Evolutionary conservation across 2,797 vertebrate genomes (phyloP), one percentile per base, ranked within the genome.

Genomic region (Cryptoblepharus egeriae): DNA sequence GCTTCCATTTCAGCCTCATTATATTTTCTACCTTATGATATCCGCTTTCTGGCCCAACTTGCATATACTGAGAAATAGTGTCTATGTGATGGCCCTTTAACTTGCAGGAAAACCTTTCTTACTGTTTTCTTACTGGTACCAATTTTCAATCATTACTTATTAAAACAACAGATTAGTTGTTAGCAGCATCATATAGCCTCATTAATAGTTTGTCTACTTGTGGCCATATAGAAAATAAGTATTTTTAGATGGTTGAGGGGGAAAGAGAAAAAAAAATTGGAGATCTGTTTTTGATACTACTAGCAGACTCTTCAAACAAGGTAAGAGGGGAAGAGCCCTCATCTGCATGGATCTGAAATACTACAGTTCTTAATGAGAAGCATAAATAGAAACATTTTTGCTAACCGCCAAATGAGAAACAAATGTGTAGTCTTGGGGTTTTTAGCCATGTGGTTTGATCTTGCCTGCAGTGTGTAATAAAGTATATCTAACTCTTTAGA

Each of bases 401-500:
- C 90, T 88, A 88, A 87, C 77, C 85, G 84, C 80, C 81, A 89
- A 93, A 93, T 89, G 75, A 82, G 91, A 92, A 93, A 82, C 90
- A 93, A 94, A 92, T 91, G 90, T 84, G 72, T 76, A 80, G 79
- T 84, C 75, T 88, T 87, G 86, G 55, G 15, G 86, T 77, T 83
- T 87, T 79, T 58, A 81, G 83, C 81, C 84, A 90, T 87, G 83
- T 92, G 89, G 80, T 83, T 71, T 83, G 55, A 87, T 79, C 71
- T 70, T 90, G 26, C 4, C 58, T 37, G 60, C 71, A 83, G 37
- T 37, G 45, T 72, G 75, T 9, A 85, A 80, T 74, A 83, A 87
- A 39, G 52, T 8, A 0, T 68, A 82, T 69, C 80, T 85, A 88
- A 68, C 57, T 88, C 85, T 87, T 84, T 68, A 69, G 15, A 86